A percentile compares a stretch with the other conserved stretches of the same genome.
phyloP scores from a whole-genome alignment of 1,140 invertebrate genomes.

The Dermatophagoides farinae region DNA sequence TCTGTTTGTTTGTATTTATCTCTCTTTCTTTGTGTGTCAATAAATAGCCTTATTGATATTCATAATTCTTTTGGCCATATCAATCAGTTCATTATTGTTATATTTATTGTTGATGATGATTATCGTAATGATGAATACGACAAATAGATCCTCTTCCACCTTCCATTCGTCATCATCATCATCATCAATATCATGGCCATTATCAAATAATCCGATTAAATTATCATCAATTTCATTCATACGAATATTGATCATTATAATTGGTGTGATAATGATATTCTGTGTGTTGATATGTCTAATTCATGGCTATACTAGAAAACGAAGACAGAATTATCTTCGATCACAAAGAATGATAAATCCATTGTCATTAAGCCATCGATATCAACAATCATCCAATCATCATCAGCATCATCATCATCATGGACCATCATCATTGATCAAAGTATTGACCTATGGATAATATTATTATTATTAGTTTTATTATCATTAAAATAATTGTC shows the following conservation, averaged over 20 bases:
- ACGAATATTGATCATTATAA: neutral
- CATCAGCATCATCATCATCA: neutral
- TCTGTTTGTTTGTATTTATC: neutral
- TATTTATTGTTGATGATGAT: too few species aligned
- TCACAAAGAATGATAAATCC: neutral
- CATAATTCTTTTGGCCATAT: too few species aligned
- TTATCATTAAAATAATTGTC: neutral
- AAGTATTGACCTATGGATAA: neutral
- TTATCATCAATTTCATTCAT: neutral
- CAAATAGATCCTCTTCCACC: neutral
- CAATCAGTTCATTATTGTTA: too few species aligned
- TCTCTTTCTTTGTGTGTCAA: neutral
- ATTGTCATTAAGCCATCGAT: neutral
- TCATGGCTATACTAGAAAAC: neutral
- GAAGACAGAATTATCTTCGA: neutral
- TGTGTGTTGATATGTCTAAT: neutral
- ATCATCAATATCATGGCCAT: neutral
- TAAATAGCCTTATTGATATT: too few species aligned
- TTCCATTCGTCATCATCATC: neutral
- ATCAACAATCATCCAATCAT: neutral
- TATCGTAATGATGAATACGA: too few species aligned
- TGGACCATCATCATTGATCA: neutral
- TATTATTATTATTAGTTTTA: neutral
- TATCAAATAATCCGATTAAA: neutral
- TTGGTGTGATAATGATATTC: neutral